Percentiles rank a stretch among this genome's conserved stretches.
Evolutionary conservation across 2,888 invertebrate genomes (phyloP).

Genomic region (Blastobasis adustella): DNA sequence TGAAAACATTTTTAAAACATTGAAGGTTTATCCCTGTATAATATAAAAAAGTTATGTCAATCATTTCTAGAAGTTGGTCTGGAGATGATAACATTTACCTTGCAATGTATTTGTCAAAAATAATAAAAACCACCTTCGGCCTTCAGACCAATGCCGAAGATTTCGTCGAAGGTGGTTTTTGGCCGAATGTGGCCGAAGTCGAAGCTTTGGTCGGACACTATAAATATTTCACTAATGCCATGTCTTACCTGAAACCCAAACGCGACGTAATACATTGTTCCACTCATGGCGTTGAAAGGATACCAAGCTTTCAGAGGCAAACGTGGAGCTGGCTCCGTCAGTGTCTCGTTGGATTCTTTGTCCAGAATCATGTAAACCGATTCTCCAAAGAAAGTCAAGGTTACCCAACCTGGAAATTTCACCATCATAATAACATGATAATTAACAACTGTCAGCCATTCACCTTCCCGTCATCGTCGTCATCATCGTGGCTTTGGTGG

Average conservation of each 20-base stretch:
- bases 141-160: too few species aligned
- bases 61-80: too few species aligned
- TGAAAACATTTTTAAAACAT: background rate
- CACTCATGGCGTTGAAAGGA: constrained; percentile 83
- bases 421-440: too few species aligned
- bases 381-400: constrained; percentile 86
- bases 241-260: constrained; percentile 77
- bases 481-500: too few species aligned
- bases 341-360: constrained; percentile 82
- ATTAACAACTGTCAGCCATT: too few species aligned
- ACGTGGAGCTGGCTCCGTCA: constrained; percentile 80
- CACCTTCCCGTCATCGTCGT: too few species aligned
- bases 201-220: background rate
- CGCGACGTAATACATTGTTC: constrained; percentile 79
- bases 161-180: too few species aligned
- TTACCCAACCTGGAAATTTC: constrained; percentile 78
- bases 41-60: too few species aligned
- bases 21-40: background rate
- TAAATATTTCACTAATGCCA: background rate
- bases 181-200: too few species aligned
- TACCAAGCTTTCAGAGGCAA: constrained; percentile 86
- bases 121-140: too few species aligned
- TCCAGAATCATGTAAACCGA: constrained; percentile 80
- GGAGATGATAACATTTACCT: too few species aligned
- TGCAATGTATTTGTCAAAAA: too few species aligned